A percentile compares a stretch with the other conserved stretches of the same genome.
Conservation (phyloP, 2,113 vertebrate species). For the Strix uralensis region DNA sequence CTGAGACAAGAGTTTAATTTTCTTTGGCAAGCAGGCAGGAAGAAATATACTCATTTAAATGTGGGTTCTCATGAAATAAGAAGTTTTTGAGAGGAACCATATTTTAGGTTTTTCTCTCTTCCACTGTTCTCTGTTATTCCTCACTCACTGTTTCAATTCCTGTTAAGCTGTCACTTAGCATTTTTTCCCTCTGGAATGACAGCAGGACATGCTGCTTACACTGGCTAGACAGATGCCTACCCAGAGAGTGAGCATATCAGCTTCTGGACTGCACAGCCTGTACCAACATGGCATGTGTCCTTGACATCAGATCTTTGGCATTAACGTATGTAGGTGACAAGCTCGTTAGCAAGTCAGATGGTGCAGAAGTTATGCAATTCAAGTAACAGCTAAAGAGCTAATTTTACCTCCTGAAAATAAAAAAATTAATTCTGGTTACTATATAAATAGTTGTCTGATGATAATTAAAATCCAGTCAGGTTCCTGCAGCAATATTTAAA, state of each 20-base stretch:
- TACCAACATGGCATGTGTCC: not conserved
- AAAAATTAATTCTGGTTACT: not conserved
- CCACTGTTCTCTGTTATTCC: not conserved
- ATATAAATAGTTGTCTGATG: not conserved
- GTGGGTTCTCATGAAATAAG: not conserved
- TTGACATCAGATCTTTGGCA: conserved; percentile 33
- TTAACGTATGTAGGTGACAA: not conserved
- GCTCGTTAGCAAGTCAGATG: not conserved
- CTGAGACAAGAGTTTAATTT: not conserved
- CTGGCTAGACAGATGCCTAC: conserved; percentile 46
- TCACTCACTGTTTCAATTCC: conserved; percentile 2
- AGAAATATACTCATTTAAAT: not conserved
- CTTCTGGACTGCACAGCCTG: conserved; percentile 16
- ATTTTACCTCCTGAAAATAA: not conserved
- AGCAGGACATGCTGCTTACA: conserved; percentile 32
- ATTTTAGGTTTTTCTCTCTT: not conserved
- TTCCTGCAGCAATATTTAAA: not conserved
- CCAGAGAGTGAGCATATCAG: conserved; percentile 27
- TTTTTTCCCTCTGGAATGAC: conserved; percentile 47
- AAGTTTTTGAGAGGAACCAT: not conserved
- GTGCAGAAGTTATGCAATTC: not conserved
- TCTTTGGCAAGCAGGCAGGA: not conserved
- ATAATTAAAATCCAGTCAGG: not conserved
- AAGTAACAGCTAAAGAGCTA: not conserved
- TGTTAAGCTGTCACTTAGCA: conserved; percentile 49